A percentile compares a stretch with the other conserved stretches of the same genome.
Evolutionary conservation across 2,888 invertebrate genomes (phyloP).

Genomic region (Apantesis nais): DNA sequence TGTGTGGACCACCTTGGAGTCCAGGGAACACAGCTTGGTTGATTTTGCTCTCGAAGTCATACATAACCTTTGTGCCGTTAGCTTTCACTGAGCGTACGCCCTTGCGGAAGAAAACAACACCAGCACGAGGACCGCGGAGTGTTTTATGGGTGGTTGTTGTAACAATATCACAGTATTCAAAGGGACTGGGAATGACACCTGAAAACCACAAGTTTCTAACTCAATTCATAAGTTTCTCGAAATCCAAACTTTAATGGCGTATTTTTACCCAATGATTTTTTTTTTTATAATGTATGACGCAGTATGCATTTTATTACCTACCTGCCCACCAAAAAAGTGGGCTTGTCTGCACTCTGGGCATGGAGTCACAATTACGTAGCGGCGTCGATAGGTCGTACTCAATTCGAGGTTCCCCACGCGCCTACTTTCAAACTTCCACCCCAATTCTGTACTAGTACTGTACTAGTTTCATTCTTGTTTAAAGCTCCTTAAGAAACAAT

Average conservation of each 20-base stretch:
- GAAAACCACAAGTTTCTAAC: constrained; percentile 14
- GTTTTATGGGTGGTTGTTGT: constrained; percentile 98
- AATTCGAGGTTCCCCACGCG: neutral
- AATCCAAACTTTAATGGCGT: neutral
- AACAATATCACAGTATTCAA: constrained; percentile 96
- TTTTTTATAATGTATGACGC: no score
- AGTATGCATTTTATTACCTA: neutral
- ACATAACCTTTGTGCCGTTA: constrained; percentile 93
- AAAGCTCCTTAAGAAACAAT: neutral
- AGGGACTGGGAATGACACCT: constrained; percentile 94
- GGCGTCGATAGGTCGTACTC: no score
- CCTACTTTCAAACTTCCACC: neutral
- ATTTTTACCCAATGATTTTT: no score
- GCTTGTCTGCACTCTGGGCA: neutral
- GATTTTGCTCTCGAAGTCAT: constrained; percentile 95
- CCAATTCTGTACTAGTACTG: no score
- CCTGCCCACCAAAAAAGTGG: neutral
- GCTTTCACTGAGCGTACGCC: constrained; percentile 92
- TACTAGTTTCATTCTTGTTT: neutral
- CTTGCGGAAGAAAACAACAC: constrained; percentile 96
- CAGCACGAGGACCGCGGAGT: constrained; percentile 94
- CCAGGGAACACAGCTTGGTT: constrained; percentile 97
- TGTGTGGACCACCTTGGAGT: constrained; percentile 98
- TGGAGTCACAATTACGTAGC: neutral
- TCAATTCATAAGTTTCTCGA: neutral